Evolutionary conservation across 1,140 invertebrate species (phyloP), one percentile per base, ranked within the genome.

Genomic region (Hyposmocoma kahamanoa): DNA sequence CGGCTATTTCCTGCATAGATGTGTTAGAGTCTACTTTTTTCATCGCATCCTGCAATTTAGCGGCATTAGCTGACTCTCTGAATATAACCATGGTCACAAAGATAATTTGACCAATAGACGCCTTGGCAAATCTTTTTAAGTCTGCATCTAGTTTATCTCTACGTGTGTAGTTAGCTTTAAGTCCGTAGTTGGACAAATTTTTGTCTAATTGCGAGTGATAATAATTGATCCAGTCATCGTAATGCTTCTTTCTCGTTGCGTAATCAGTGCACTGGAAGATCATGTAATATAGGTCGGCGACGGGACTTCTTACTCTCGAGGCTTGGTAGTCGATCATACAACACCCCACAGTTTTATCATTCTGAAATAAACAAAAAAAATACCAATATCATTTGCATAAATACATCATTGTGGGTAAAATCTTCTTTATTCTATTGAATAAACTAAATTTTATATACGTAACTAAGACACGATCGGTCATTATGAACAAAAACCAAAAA

Each of bases 181-280:
- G 15, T 13, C 42, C 44, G 19, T 36, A 55, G 26, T 55, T 19
- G 0, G 38, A 15, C 6, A 60, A 13, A 22, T 20, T 30, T 15
- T 30, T 24, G 22, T 55, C 42, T 9, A 47, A n/a, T 17, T 39
- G 6, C 1, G 28, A 10, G 36, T 50, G 28, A 22, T 64, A 64
- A 17, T 44, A 52, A 28, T 55, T 49, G 2, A 64, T 38, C 61
- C 61, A 64, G 0, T 56, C 49, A 19, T 44, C 2, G 42, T 46
- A 65, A 36, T 61, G 19, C 15, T 53, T n/a, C 0, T 19, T 17
- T 18, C 58, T 52, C 0, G 50, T 43, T 21, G 38, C 47, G 30
- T 56, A 38, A 24, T 65, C 54, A n/a, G 58, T 58, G 30, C 54
- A 55, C 34, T 47, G 50, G 42, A 57, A 65, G n/a, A 65, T 46